These are phyloP conservation scores for Nephrotoma flavescens DNA, from an alignment of 2,888 invertebrate species.

Conservation along the genomic window DNA sequence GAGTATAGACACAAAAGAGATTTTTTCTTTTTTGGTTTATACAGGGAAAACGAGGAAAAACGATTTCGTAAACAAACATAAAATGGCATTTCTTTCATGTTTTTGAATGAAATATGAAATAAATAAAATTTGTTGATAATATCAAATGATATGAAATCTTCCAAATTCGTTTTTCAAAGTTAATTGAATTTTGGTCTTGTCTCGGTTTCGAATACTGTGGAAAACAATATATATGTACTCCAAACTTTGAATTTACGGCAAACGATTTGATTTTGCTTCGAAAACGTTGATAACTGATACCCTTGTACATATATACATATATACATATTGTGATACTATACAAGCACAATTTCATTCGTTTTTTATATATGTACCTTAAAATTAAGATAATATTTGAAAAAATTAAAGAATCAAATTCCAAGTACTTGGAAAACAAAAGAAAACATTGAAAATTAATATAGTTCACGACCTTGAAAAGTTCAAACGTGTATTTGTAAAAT, in stretches of 20 bases:
- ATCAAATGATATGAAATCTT: background rate
- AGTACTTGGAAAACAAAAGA: background rate
- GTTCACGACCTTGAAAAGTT: background rate
- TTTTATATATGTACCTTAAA: too few species aligned
- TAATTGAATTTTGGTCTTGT: background rate
- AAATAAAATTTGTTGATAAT: background rate
- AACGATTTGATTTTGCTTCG: background rate
- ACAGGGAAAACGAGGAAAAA: background rate
- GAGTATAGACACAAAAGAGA: background rate
- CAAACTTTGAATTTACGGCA: background rate
- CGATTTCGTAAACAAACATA: background rate
- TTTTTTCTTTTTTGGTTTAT: background rate
- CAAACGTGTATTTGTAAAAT: background rate
- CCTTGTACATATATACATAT: background rate
- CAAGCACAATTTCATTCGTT: background rate
- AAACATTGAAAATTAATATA: background rate
- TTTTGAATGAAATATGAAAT: background rate
- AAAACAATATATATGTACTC: background rate
- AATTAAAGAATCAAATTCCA: background rate
- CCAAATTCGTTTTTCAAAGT: background rate
- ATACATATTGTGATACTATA: background rate
- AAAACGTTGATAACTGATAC: background rate
- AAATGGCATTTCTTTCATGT: background rate
- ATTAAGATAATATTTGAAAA: too few species aligned
- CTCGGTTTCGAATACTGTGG: background rate